Evolutionary conservation across 2,797 vertebrate species (phyloP).

Genomic region (Rhinophrynus dorsalis): DNA sequence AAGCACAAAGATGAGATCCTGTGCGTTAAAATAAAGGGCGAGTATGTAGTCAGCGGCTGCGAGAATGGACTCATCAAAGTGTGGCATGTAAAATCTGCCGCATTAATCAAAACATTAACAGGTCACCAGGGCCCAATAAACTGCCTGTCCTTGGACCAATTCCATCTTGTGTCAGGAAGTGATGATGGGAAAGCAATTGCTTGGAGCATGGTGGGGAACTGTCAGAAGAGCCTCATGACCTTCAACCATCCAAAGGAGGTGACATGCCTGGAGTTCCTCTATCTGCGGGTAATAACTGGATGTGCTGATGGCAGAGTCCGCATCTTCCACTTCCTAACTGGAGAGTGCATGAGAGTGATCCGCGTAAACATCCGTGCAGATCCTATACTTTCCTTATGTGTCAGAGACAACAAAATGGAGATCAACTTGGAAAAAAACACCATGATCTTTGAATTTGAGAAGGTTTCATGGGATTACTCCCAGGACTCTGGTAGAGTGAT

Average conservation of each 20-base stretch:
- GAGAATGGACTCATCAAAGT: conserved; percentile 77
- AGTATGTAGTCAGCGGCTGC: conserved; percentile 76
- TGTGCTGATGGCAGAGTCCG: conserved; percentile 86
- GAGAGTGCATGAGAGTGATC: conserved; percentile 79
- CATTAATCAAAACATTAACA: conserved; percentile 74
- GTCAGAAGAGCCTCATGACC: conserved; percentile 70
- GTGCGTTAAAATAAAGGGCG: conserved; percentile 70
- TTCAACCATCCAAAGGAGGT: conserved; percentile 84
- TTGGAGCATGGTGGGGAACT: conserved; percentile 78
- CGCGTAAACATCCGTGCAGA: conserved; percentile 62
- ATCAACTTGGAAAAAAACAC: conserved; percentile 71
- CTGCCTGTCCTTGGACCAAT: conserved; percentile 79
- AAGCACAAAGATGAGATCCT: conserved; percentile 71
- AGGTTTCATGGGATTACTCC: conserved; percentile 76
- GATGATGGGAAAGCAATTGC: conserved; percentile 72
- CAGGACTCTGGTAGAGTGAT: neutral
- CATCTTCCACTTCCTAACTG: conserved; percentile 81
- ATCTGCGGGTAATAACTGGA: conserved; percentile 82
- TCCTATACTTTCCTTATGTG: conserved; percentile 70
- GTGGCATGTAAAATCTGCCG: conserved; percentile 69
- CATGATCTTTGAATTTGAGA: conserved; percentile 75
- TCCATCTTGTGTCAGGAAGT: conserved; percentile 83
- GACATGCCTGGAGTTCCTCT: conserved; percentile 72
- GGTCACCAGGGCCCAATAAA: conserved; percentile 76
- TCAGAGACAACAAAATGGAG: conserved; percentile 75